These are phyloP conservation scores for Machaerirhynchus nigripectus DNA, from an alignment of 2,113 vertebrate species.

Conservation along the genomic window DNA sequence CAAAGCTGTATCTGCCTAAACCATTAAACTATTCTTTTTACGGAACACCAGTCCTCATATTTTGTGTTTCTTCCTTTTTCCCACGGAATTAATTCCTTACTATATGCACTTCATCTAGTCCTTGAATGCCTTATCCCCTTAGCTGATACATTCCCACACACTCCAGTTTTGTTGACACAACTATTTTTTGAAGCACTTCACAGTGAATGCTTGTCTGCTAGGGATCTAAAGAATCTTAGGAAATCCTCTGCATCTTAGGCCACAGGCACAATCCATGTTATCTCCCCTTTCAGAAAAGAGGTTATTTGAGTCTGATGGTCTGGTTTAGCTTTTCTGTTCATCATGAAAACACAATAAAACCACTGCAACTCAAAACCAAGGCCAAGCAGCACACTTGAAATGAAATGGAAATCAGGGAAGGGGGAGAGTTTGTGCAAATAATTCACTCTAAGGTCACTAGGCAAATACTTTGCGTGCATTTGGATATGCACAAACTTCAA, in stretches of 20 bases:
- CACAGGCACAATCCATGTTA: not conserved
- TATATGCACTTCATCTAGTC: not conserved
- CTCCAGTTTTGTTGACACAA: slow-evolving; percentile 20
- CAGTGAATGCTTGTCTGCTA: not conserved
- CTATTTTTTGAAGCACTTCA: slow-evolving; percentile 34
- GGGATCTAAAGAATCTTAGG: slow-evolving; percentile 29
- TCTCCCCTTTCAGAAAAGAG: not conserved
- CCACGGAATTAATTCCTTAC: not conserved
- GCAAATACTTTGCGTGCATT: not conserved
- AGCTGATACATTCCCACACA: not conserved
- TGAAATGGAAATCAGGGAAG: not conserved
- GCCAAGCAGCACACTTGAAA: not conserved
- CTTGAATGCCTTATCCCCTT: not conserved
- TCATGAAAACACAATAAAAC: not conserved
- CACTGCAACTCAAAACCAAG: not conserved
- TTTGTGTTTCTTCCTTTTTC: not conserved
- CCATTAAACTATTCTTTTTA: not conserved
- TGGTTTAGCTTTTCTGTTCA: not conserved
- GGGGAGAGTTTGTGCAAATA: not conserved
- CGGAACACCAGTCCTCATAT: not conserved
- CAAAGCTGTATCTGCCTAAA: not conserved
- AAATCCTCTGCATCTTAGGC: slow-evolving; percentile 47
- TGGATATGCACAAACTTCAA: not conserved
- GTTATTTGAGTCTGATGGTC: not conserved
- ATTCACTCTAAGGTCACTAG: not conserved